phyloP scores from a whole-genome alignment of 2,888 invertebrate species.

The Limnephilus lunatus region DNA sequence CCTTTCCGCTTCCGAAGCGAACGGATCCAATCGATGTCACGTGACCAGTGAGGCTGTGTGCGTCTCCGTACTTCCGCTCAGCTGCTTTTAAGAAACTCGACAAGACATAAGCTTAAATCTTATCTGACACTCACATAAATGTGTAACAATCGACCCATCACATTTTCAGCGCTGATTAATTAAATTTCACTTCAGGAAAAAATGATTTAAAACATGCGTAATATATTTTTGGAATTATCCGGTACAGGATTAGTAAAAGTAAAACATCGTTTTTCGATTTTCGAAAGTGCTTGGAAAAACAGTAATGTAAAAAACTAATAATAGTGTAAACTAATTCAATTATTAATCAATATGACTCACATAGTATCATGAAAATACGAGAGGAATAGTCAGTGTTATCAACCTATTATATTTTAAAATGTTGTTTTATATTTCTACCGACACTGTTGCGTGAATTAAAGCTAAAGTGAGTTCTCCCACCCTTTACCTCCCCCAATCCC shows the following conservation, averaged over 20 bases:
- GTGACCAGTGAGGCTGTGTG: constrained; percentile 66
- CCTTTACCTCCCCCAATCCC: constrained; percentile 49
- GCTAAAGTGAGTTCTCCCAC: constrained; percentile 30
- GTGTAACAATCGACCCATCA: neutral
- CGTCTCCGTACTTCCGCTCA: constrained; percentile 53
- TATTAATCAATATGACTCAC: neutral
- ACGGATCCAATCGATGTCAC: constrained; percentile 70
- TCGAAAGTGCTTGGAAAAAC: neutral
- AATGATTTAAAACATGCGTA: neutral
- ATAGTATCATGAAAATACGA: constrained; percentile 24
- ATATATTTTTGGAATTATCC: neutral
- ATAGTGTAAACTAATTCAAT: neutral
- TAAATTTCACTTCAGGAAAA: neutral
- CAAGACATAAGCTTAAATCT: neutral
- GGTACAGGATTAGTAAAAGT: neutral
- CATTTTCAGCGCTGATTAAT: neutral
- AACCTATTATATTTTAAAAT: constrained; percentile 8
- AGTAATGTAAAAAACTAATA: neutral
- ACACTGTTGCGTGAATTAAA: constrained; percentile 18
- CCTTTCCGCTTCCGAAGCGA: constrained; percentile 53
- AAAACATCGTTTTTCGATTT: neutral
- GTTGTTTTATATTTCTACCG: neutral
- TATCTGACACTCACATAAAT: neutral
- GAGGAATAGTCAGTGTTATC: constrained; percentile 9
- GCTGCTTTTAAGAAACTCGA: constrained; percentile 51